Base-by-base conservation (phyloP, 2,888 invertebrate genomes). In the Campoplex nolae region DNA sequence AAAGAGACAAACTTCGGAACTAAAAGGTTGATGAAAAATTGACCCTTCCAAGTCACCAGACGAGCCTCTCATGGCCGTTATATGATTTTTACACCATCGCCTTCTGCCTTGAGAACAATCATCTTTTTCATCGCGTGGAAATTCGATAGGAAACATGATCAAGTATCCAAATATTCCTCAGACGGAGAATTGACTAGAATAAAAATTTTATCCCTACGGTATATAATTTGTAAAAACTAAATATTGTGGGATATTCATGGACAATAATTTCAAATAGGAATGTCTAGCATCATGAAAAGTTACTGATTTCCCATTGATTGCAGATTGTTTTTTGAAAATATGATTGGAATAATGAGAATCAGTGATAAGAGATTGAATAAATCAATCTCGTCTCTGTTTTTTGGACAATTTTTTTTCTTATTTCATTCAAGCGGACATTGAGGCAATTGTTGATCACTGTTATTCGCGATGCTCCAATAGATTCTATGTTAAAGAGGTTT, bases 1-100 rank as follows among this genome's bases (percentile, higher is more conserved):
- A 75, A 11, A 28, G 54, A 38, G 54, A 54, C 92, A 91, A 92
- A 92, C 91, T 91, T 91, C 88, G 88, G 91, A 92, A 92, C 73
- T 16, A 75, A 90, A 90, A 90, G 92, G 92, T 92, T 91, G 92
- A 91, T 83, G 76, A 83, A 88, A 82, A 86, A 88, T 68, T 45
- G 68, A 78, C 73, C 68, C 51, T 68, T 85, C 62, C 54, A 73
- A 74, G 82, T 84, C 89, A 71, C 18, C 79, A 65, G 32, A 80
- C 80, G 84, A 83, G 51, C 32, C 48, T 48, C 18, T 32, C 8
- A 71, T 32, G 1, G 23, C 23, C 23, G 0, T 8, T 18, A 13
- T 8, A 48, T 51, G 32, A 48, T 71, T 71, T 13, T 32, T 8
- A 35, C 18, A 8, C 48, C n/a, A 32, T n/a, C 62, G 28, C 89